Percentiles rank a stretch among this genome's conserved stretches.
Evolutionary conservation across 2,113 vertebrate species (phyloP).

Genomic region (Bettongia penicillata): DNA sequence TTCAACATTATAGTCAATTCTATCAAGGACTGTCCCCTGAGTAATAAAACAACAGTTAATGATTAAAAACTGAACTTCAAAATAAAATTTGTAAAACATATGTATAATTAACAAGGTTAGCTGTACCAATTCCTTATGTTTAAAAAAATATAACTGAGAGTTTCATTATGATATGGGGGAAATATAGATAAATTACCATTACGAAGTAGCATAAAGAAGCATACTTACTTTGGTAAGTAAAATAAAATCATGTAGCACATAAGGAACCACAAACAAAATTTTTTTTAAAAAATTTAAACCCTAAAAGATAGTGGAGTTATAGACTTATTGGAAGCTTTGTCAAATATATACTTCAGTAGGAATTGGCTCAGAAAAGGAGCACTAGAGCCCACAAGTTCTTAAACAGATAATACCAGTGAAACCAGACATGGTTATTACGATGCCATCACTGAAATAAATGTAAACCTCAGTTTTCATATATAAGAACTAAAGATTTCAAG

Average conservation of each 20-base stretch:
- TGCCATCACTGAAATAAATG: neutral
- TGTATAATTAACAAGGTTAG: neutral
- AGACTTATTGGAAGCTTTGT: neutral
- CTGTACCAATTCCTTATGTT: neutral
- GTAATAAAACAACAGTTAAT: conserved; percentile 46
- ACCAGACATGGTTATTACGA: rapidly evolving
- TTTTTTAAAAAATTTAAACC: neutral
- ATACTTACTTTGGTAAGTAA: rapidly evolving
- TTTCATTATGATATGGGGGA: neutral
- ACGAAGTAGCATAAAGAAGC: rapidly evolving
- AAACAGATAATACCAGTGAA: neutral
- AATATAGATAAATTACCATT: neutral
- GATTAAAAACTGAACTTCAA: conserved; percentile 11
- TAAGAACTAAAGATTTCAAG: neutral
- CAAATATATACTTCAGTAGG: neutral
- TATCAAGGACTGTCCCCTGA: conserved; percentile 97
- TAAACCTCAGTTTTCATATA: neutral
- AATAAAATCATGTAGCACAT: neutral
- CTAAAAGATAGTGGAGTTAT: neutral
- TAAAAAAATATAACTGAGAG: neutral
- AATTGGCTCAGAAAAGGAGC: neutral
- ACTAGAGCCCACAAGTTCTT: neutral
- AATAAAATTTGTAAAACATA: neutral
- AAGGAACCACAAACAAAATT: rapidly evolving
- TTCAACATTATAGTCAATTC: conserved; percentile 99